phyloP scores from a whole-genome alignment of 1,140 invertebrate species.

The Drosophila nigrodunni region DNA sequence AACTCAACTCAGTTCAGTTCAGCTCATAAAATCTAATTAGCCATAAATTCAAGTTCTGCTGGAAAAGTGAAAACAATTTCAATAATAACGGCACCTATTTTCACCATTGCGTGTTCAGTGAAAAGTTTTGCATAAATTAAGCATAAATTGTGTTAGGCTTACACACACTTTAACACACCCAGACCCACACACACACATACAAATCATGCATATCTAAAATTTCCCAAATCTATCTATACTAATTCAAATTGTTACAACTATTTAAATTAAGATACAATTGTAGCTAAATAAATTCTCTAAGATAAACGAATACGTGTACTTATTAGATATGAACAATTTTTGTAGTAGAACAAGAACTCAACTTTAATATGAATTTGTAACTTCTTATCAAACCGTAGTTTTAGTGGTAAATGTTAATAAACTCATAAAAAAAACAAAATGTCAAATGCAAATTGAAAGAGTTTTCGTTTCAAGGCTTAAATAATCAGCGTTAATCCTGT shows the following conservation, averaged over 20 bases:
- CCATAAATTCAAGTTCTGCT: conserved; percentile 37
- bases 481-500: conserved; percentile 16
- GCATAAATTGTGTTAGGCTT: conserved; percentile 34
- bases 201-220: conserved; percentile 66
- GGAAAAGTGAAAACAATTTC: conserved; percentile 35
- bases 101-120: conserved; percentile 50
- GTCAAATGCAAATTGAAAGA: conserved; percentile 28
- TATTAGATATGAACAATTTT: conserved; percentile 51
- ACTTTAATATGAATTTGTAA: conserved; percentile 70
- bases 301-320: neutral
- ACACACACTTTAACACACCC: conserved; percentile 5
- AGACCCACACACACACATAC: conserved; percentile 9
- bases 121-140: conserved; percentile 62
- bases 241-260: conserved; percentile 62
- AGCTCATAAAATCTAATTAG: conserved; percentile 67
- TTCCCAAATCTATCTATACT: conserved; percentile 46
- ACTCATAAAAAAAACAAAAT: conserved; percentile 33
- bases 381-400: conserved; percentile 74
- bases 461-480: neutral
- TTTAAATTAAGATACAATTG: conserved; percentile 69
- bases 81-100: conserved; percentile 18
- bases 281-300: conserved; percentile 69
- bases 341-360: conserved; percentile 39
- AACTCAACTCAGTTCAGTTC: conserved; percentile 31
- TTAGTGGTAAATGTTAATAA: conserved; percentile 83